Percentiles rank a stretch among this genome's conserved stretches.
Conservation (phyloP, 2,113 vertebrate genomes). For the Crotalus tigris region DNA sequence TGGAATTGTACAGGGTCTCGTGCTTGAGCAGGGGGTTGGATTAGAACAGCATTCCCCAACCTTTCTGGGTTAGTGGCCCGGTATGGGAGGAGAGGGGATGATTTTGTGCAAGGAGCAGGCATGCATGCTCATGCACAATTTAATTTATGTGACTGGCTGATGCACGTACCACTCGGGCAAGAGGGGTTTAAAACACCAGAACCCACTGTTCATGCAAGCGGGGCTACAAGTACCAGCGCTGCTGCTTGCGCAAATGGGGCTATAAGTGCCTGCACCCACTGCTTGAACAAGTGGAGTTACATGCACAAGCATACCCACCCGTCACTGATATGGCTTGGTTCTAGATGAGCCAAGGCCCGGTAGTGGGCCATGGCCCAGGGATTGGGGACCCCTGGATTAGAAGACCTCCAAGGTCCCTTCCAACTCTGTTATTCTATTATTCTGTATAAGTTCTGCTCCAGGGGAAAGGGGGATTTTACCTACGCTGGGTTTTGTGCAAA, state of each 20-base stretch:
- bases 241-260: background rate
- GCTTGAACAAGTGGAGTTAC: background rate
- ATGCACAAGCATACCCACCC: background rate
- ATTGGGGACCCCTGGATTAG: background rate
- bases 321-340: too few relatives aligned
- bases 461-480: background rate
- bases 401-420: background rate
- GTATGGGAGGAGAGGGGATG: too few relatives aligned
- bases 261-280: background rate
- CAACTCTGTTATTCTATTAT: background rate
- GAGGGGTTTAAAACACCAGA: background rate
- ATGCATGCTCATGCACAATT: too few relatives aligned
- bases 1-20: too few relatives aligned
- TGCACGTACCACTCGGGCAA: too few relatives aligned
- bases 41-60: too few relatives aligned
- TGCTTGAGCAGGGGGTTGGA: too few relatives aligned
- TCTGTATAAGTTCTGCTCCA: background rate
- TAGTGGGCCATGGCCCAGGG: background rate
- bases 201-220: too few relatives aligned
- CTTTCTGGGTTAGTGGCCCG: too few relatives aligned
- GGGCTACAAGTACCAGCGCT: too few relatives aligned
- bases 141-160: background rate
- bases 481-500: background rate
- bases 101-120: too few relatives aligned
- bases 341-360: too few relatives aligned